Evolutionary conservation across 2,888 invertebrate genomes (phyloP).

Genomic region (Pristionchus maxplancki): DNA sequence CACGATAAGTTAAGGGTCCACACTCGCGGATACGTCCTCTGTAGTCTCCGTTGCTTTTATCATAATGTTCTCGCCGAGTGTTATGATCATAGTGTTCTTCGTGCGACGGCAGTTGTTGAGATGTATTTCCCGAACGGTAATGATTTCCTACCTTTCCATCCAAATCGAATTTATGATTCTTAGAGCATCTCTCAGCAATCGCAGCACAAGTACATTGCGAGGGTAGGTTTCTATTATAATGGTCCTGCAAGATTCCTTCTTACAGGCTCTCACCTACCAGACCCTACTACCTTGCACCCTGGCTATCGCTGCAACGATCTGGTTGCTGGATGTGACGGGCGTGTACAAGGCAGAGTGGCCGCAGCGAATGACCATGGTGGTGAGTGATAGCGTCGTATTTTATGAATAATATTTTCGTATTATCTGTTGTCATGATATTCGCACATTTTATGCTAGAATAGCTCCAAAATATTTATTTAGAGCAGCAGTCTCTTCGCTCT

Average conservation of each 20-base stretch:
- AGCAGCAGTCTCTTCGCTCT: background rate
- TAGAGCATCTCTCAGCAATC: background rate
- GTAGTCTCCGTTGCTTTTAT: background rate
- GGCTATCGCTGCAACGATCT: background rate
- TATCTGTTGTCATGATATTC: too few relatives aligned
- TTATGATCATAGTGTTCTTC: background rate
- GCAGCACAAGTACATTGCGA: background rate
- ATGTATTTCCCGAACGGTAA: background rate
- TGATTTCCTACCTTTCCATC: background rate
- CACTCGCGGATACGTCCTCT: background rate
- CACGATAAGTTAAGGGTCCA: background rate
- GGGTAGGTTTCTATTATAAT: background rate
- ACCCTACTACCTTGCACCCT: background rate
- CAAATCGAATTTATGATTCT: background rate
- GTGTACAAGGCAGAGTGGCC: background rate
- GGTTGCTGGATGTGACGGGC: background rate
- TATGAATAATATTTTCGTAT: too few relatives aligned
- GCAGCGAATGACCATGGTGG: background rate
- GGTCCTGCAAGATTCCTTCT: too few relatives aligned
- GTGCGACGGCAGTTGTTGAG: background rate
- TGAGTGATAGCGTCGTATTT: too few relatives aligned
- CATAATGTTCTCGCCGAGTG: background rate
- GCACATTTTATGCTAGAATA: too few relatives aligned
- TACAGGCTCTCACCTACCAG: background rate
- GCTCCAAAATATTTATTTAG: background rate